Base-by-base conservation (phyloP, 2,113 vertebrate genomes). In the Lontra canadensis region DNA sequence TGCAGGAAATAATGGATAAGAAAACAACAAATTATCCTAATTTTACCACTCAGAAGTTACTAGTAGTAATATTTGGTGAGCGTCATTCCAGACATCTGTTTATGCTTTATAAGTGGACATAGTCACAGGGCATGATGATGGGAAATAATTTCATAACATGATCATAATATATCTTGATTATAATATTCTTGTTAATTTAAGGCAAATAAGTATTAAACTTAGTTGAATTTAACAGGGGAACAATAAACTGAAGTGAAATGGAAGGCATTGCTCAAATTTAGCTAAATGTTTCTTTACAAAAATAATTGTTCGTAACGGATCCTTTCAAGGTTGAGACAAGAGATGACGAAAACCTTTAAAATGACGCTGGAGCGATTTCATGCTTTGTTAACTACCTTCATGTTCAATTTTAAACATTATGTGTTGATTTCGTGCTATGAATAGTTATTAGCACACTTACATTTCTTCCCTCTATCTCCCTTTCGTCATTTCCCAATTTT, bases 121-220 rank as follows among this genome's bases (percentile, higher is more conserved):
- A 59, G 79, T 95, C 39, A 87, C 34, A 80, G 10, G 13, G 9
- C 52, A 85, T 49, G 82, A 34, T 61, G 42, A 81, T 34, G 31
- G 71, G 44, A 87, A 87, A 36, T 95, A 67, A 80, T 80, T 91
- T 95, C 44, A 74, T 88, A 57, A 87, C 10, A 55, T 87, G 34
- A 63, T 69, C 59, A 81, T 80, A 76, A 76, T 76, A 44, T 76
- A 47, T 76, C 73, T 76, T 76, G 34, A 63, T 69, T 34, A 80
- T 91, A 59, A 79, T 69, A 79, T 79, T 86, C 15, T 91, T 86
- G 49, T n/a, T 87, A 79, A 73, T 52, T 73, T 95, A 80, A 80
- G 71, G 44, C 29, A 88, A 93, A 25, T 31, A 59, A 49, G 4
- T 81, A 52, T 81, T 55, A 26, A 42, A 61, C 73, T 80, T 80